These are phyloP conservation scores for Apis mellifera DNA, from an alignment of 1,140 invertebrate genomes.

Conservation along the genomic window DNA sequence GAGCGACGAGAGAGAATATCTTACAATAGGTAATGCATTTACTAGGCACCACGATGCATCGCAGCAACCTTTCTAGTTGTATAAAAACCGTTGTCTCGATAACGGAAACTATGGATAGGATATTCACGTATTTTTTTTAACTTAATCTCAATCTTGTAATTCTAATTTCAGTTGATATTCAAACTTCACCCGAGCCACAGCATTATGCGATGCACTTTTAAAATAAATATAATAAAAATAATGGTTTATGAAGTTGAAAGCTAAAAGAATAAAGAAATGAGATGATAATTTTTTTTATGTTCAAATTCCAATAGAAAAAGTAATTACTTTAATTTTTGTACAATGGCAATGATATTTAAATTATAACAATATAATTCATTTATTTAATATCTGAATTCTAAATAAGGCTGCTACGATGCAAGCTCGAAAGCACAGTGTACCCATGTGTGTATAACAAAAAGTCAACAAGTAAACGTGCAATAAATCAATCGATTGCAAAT, in stretches of 20 bases:
- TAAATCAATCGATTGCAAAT: conserved; percentile 66
- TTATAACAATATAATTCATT: conserved; percentile 2
- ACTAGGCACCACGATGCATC: conserved; percentile 20
- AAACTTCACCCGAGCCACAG: too few relatives aligned
- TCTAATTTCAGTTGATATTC: background rate
- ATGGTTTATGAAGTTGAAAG: too few relatives aligned
- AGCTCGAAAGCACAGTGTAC: conserved; percentile 45
- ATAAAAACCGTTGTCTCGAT: background rate
- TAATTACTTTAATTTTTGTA: background rate
- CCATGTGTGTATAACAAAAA: conserved; percentile 53
- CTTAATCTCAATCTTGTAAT: background rate
- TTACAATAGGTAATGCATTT: conserved; percentile 58
- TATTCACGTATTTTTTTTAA: background rate
- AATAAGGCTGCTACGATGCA: conserved; percentile 15
- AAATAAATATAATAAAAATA: too few relatives aligned
- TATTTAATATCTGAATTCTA: background rate
- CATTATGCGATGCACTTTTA: too few relatives aligned
- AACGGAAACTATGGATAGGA: background rate
- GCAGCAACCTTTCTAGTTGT: background rate
- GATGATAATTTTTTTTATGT: too few relatives aligned
- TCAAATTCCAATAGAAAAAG: background rate
- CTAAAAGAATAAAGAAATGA: background rate
- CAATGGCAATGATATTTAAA: background rate
- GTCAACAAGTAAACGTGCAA: conserved; percentile 67
- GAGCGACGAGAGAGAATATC: conserved; percentile 56